Evolutionary conservation across 2,888 invertebrate genomes (phyloP), one percentile per base, ranked within the genome.

Genomic region (Synergus gifuensis): DNA sequence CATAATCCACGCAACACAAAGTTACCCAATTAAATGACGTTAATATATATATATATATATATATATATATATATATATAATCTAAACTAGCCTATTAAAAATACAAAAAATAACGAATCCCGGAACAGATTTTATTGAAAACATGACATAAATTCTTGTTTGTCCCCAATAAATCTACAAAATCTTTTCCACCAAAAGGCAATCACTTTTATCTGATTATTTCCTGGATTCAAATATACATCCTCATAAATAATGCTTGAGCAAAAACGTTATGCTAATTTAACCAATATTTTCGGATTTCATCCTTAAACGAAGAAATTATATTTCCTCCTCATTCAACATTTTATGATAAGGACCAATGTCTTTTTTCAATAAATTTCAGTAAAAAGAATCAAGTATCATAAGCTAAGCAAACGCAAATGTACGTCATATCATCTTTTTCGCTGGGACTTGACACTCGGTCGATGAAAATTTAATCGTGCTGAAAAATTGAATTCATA

Each of bases 161-260:
- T 73, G 73, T 73, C 73, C 12, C 36, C n/a, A 73, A 73, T 73
- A 73, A 73, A 73, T 73, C 73, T n/a, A 36, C 54, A 54, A 73
- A 73, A 22, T 36, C 54, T 73, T 54, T 36, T 36, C 54, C n/a
- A 36, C 73, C 36, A 73, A 73, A 73, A 73, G 36, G 40, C 73
- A 73, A 73, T 73, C 54, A 73, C 36, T 73, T 73, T 54, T 73
- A 73, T 58, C 73, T 54, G 73, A 73, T 73, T 58, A 73, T 73
- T 73, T 73, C 73, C 73, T 73, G 73, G 40, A 54, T 73, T 73
- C 73, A 49, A 73, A 73, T 73, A 73, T 73, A 54, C 73, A 73
- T 54, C 73, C 54, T n/a, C 73, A 73, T 73, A 73, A 73, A 73
- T 73, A 73, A 73, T 54, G 54, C 73, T 73, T 73, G 54, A 73